These are phyloP conservation scores for Naja naja DNA, from an alignment of 2,113 vertebrate genomes.

Conservation along the genomic window DNA sequence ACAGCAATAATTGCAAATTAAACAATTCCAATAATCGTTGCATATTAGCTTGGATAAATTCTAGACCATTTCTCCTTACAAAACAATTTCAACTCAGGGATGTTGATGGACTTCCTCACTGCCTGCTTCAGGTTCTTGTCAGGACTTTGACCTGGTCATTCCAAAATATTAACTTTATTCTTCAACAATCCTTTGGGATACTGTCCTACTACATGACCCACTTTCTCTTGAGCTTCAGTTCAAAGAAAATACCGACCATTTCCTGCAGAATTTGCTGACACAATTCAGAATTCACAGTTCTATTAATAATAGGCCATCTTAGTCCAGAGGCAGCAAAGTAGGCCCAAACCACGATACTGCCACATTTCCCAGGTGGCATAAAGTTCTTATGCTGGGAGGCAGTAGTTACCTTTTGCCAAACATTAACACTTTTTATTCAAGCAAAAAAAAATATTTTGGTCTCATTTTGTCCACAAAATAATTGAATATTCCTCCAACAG, in stretches of 20 bases:
- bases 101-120: background rate
- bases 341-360: background rate
- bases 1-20: background rate
- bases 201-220: background rate
- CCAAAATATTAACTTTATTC: background rate
- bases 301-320: background rate
- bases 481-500: background rate
- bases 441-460: background rate
- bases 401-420: background rate
- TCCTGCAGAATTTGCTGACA: background rate
- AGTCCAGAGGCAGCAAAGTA: background rate
- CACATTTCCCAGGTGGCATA: background rate
- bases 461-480: background rate
- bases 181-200: background rate
- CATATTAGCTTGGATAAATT: background rate
- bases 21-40: background rate
- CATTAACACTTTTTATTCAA: background rate
- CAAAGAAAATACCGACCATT: background rate
- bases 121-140: background rate
- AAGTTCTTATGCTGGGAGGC: background rate
- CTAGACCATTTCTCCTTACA: background rate
- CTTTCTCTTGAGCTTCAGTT: background rate
- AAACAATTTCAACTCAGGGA: background rate
- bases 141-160: background rate
- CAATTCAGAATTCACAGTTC: background rate